phyloP scores from a whole-genome alignment of 2,888 invertebrate genomes.

The Plebejus melissa region DNA sequence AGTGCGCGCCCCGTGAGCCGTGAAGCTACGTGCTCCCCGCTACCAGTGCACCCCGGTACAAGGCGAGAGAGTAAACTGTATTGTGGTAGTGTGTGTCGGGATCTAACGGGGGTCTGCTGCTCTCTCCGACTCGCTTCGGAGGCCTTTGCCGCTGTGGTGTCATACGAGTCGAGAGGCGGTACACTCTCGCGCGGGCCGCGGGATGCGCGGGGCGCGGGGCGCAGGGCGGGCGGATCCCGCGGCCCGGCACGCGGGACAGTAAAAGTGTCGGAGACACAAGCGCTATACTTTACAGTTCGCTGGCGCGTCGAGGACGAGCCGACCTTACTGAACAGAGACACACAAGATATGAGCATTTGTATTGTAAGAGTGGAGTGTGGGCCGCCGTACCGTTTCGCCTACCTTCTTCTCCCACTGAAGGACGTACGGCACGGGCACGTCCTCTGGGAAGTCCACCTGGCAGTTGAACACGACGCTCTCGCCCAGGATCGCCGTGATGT shows the following conservation, averaged over 20 bases:
- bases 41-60: constrained; percentile 64
- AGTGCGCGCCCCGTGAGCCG: constrained; percentile 72
- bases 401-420: constrained; percentile 99
- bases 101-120: constrained; percentile 79
- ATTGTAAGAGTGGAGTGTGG: constrained; percentile 78
- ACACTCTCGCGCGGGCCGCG: constrained; percentile 50
- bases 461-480: constrained; percentile 99
- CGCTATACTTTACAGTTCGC: constrained; percentile 73
- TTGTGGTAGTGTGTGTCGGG: constrained; percentile 53
- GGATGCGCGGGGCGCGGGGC: constrained; percentile 54
- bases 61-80: constrained; percentile 35
- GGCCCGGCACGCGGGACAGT: constrained; percentile 68
- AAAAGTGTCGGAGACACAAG: constrained; percentile 60
- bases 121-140: constrained; percentile 79
- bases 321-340: constrained; percentile 77
- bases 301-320: constrained; percentile 73
- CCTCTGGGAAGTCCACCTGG: constrained; percentile 97
- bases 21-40: constrained; percentile 67
- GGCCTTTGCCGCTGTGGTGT: constrained; percentile 78
- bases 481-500: constrained; percentile 97
- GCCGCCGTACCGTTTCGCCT: constrained; percentile 95
- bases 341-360: constrained; percentile 78
- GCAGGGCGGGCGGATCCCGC: constrained; percentile 52
- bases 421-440: constrained; percentile 97
- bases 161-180: constrained; percentile 57